Percentiles rank a stretch among this genome's conserved stretches.
Evolutionary conservation across 2,888 invertebrate genomes (phyloP).

Genomic region (Megastigmus dorsalis): DNA sequence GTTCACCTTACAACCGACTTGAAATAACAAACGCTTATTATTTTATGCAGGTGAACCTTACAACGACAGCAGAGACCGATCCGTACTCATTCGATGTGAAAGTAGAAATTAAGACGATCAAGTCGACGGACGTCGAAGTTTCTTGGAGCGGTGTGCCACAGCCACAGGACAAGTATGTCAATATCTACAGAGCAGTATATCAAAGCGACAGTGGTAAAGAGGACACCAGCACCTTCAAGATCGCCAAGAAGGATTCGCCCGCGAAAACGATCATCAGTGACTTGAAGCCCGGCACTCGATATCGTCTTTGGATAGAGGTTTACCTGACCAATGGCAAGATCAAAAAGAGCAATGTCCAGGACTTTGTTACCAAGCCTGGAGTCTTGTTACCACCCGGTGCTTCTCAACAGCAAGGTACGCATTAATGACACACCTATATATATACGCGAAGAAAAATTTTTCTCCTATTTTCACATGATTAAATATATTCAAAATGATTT

Average conservation of each 20-base stretch:
- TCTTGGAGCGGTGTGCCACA: conserved; percentile 90
- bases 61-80: conserved; percentile 76
- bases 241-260: conserved; percentile 83
- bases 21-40: neutral
- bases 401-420: conserved; percentile 65
- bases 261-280: conserved; percentile 81
- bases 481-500: no score
- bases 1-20: no score
- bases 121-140: conserved; percentile 85
- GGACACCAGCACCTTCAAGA: conserved; percentile 83
- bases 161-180: conserved; percentile 92
- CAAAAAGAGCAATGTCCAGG: conserved; percentile 92
- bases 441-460: no score
- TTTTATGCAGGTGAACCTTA: conserved; percentile 65
- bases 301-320: conserved; percentile 91
- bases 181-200: conserved; percentile 90
- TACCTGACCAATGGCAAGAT: conserved; percentile 93
- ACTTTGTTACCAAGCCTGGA: conserved; percentile 89
- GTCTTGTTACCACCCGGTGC: conserved; percentile 75
- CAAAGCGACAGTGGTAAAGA: conserved; percentile 85
- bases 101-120: conserved; percentile 85
- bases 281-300: conserved; percentile 87
- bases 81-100: conserved; percentile 89
- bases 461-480: no score
- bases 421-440: no score